phyloP scores from a whole-genome alignment of 53 echinoderm and acorn worm species.

The Crossaster papposus region DNA sequence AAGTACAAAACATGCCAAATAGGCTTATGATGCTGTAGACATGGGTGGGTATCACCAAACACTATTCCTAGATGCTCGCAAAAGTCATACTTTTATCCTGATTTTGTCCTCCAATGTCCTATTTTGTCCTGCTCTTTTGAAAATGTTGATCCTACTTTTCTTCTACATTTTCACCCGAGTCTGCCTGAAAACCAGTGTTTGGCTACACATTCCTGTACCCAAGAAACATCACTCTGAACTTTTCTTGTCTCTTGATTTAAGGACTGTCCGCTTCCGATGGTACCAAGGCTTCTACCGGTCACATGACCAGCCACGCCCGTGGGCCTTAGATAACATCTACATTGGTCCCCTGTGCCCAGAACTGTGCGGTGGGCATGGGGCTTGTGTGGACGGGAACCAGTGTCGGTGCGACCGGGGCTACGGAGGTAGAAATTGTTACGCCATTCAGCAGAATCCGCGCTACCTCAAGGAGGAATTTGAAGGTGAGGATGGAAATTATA shows the following conservation, averaged over 20 bases:
- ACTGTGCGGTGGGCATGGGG: conserved; percentile 81
- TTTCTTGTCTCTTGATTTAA: conserved; percentile 15
- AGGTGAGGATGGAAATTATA: conserved; percentile 44
- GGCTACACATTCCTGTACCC: not conserved
- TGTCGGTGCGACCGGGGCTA: conserved; percentile 89
- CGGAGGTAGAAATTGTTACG: conserved; percentile 67
- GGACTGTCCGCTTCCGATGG: conserved; percentile 94
- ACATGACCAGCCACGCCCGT: conserved; percentile 70
- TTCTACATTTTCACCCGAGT: too few relatives aligned
- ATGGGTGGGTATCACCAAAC: too few relatives aligned
- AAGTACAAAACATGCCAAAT: too few relatives aligned
- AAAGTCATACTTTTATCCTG: too few relatives aligned
- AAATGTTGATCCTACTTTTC: too few relatives aligned
- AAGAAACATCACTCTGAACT: not conserved
- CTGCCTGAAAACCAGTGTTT: too few relatives aligned
- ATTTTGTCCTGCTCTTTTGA: too few relatives aligned
- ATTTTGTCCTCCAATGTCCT: too few relatives aligned
- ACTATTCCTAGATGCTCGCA: too few relatives aligned
- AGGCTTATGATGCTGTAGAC: too few relatives aligned
- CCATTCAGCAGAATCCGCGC: conserved; percentile 48
- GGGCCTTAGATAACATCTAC: conserved; percentile 95
- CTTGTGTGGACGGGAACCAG: conserved; percentile 72
- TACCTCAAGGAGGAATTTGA: conserved; percentile 94
- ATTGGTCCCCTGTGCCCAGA: conserved; percentile 86
- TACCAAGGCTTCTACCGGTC: conserved; percentile 82